A percentile compares a stretch with the other conserved stretches of the same genome.
Conservation (phyloP, 2,113 vertebrate genomes). For the Anser brachyrhynchus region DNA sequence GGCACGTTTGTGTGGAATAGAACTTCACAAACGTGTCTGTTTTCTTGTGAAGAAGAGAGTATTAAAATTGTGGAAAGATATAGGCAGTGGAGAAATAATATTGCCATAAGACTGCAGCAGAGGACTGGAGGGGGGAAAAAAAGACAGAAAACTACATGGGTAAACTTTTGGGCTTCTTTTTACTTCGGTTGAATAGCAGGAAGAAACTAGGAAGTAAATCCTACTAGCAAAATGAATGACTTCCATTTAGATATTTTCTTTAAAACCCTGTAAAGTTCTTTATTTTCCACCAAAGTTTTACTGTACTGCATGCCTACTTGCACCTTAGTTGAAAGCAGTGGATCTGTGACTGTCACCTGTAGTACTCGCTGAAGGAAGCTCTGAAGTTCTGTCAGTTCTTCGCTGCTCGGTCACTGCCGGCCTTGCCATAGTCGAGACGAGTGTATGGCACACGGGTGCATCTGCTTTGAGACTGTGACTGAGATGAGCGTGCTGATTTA, state of each 20-base stretch:
- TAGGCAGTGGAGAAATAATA: background rate
- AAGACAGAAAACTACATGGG: background rate
- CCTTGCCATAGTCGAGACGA: background rate
- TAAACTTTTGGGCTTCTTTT: background rate
- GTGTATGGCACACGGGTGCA: accelerated
- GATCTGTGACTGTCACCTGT: background rate
- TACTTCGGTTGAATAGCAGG: background rate
- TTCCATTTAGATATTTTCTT: background rate
- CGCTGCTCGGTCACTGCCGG: background rate
- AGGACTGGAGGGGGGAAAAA: background rate
- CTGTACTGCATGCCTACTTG: background rate
- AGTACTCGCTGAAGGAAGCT: background rate
- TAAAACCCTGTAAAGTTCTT: background rate
- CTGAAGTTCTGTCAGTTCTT: background rate
- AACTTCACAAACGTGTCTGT: background rate
- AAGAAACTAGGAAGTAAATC: background rate
- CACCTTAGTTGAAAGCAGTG: background rate
- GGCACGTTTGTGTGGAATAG: accelerated
- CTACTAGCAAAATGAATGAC: background rate
- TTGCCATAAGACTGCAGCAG: background rate
- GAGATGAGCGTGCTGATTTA: accelerated
- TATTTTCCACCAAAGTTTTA: background rate
- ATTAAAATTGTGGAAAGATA: background rate
- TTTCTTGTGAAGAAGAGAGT: background rate
- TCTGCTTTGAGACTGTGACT: background rate